A percentile compares a stretch with the other conserved stretches of the same genome.
Conservation (phyloP, 2,797 vertebrate species). For the Amphiprion clarkii region DNA sequence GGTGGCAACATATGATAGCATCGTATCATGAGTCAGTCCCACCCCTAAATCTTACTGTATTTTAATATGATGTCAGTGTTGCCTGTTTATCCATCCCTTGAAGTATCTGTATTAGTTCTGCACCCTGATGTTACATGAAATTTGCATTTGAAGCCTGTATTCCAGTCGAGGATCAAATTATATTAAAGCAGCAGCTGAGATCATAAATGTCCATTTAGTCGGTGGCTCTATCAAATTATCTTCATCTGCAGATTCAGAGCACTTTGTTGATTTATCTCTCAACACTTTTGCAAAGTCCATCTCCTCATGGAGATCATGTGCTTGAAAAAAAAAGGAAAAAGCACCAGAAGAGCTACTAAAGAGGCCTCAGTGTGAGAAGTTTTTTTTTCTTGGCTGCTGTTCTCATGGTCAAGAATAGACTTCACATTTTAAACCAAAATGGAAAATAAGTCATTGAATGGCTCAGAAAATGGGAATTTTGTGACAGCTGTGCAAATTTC, state of each 20-base stretch:
- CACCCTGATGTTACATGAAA: no score
- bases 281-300: slow-evolving; percentile 14
- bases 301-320: slow-evolving; percentile 19
- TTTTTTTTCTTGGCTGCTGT: neutral
- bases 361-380: neutral
- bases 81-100: no score
- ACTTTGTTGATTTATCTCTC: neutral
- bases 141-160: no score
- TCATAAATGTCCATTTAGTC: neutral
- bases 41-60: no score
- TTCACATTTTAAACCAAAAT: neutral
- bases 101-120: no score
- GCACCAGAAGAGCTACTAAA: slow-evolving; percentile 4
- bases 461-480: neutral
- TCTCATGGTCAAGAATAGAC: slow-evolving; percentile 3
- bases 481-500: neutral
- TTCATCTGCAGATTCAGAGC: neutral
- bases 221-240: neutral
- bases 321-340: neutral
- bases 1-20: no score
- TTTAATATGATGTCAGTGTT: no score
- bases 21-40: no score
- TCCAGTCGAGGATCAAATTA: no score
- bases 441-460: neutral
- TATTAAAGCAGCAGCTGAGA: neutral